These are phyloP conservation scores for Cheirogaleus major DNA, from an alignment of 2,797 vertebrate genomes.

Conservation along the genomic window DNA sequence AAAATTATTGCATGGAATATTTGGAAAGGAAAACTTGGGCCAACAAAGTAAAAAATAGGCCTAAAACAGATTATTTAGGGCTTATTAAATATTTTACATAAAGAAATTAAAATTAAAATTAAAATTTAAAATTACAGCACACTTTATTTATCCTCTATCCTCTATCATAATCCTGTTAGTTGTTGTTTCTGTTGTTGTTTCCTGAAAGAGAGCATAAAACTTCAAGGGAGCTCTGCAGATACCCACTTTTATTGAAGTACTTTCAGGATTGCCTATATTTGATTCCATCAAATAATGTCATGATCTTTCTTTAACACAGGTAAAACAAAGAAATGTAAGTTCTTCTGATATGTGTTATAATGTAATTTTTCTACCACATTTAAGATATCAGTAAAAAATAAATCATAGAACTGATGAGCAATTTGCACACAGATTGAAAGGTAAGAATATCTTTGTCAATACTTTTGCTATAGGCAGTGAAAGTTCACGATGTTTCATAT, in stretches of 20 bases:
- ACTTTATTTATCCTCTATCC: not conserved
- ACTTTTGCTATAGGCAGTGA: not conserved
- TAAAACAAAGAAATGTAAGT: not conserved
- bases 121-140: not conserved
- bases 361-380: not conserved
- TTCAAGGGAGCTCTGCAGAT: not conserved
- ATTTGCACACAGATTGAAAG: not conserved
- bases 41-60: not conserved
- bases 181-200: not conserved
- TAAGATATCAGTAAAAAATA: not conserved
- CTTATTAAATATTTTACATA: conserved; percentile 30
- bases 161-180: not conserved
- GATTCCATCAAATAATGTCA: not conserved
- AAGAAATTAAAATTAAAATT: conserved; percentile 18
- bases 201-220: not conserved
- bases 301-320: not conserved
- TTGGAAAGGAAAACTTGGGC: not conserved
- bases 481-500: not conserved
- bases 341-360: not conserved
- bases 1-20: not conserved
- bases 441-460: not conserved
- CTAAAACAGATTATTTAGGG: conserved; percentile 22
- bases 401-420: not conserved
- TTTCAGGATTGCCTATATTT: not conserved
- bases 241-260: conserved; percentile 16